Evolutionary conservation across 2,113 vertebrate species (phyloP).

Genomic region (Lipophrys pholis): DNA sequence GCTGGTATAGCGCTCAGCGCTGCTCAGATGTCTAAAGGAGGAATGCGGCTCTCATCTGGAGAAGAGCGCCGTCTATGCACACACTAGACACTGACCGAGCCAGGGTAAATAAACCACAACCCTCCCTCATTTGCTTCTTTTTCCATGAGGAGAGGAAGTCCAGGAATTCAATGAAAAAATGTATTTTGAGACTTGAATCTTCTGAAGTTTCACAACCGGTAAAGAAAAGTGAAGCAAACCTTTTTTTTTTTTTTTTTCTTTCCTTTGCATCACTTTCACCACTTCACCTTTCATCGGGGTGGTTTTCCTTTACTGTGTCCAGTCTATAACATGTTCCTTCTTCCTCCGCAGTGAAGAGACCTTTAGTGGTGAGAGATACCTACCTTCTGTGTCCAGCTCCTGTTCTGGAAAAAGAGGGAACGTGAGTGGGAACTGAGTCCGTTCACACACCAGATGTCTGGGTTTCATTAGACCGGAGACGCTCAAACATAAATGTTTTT

Average conservation of each 20-base stretch:
- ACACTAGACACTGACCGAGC: slow-evolving; percentile 54
- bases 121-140: slow-evolving; percentile 59
- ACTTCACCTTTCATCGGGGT: background rate
- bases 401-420: slow-evolving; percentile 91
- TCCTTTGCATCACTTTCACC: slow-evolving; percentile 32
- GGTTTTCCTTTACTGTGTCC: background rate
- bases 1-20: slow-evolving; percentile 74
- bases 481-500: too few species aligned
- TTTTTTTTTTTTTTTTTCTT: background rate
- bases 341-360: slow-evolving; percentile 90
- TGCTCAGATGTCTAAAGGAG: slow-evolving; percentile 66
- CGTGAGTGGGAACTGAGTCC: slow-evolving; percentile 82
- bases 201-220: slow-evolving; percentile 10
- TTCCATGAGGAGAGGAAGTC: slow-evolving; percentile 72
- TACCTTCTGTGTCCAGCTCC: slow-evolving; percentile 96
- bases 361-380: slow-evolving; percentile 92
- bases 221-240: slow-evolving; percentile 5
- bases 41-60: slow-evolving; percentile 73
- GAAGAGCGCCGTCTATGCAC: slow-evolving; percentile 51
- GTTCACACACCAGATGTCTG: background rate
- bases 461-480: background rate
- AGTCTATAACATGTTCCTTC: background rate
- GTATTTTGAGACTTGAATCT: slow-evolving; percentile 40
- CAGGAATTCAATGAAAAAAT: slow-evolving; percentile 59
- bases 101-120: slow-evolving; percentile 76